Evolutionary conservation across 2,888 invertebrate genomes (phyloP), one percentile per base, ranked within the genome.

Genomic region (Cremastinae sp.): DNA sequence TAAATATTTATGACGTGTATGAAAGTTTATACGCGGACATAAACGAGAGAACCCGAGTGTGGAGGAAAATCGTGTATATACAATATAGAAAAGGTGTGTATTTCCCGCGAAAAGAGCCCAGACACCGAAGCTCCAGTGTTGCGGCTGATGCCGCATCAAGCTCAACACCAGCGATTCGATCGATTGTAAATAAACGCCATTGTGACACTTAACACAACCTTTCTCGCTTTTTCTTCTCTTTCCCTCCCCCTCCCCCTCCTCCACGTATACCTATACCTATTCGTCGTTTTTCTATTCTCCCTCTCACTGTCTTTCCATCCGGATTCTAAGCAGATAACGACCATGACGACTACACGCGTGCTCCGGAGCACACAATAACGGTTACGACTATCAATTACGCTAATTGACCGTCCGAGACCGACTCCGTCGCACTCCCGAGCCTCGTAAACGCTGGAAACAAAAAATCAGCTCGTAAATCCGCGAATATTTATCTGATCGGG

Each of bases 161-260:
- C 75, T 51, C 58, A 68, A n/a, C n/a, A n/a, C n/a, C 74, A 43
- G 43, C 68, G 45, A 68, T 62, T 59, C 75, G 75, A 75, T 78
- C 73, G 65, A 62, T 71, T 75, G 75, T 79, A 75, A 79, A 79
- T 75, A 75, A 77, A 78, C 72, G 72, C 70, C 64, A 77, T 79
- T 79, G 77, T 79, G 64, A 73, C 53, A 66, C 66, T 62, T 49
- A 10, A 58, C 41, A 45, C 62, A 64, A 68, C 16, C 12, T 18
- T 41, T 8, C 16, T 7, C 22, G 10, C 22, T 22, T 51, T 3
- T 51, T 38, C 36, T 49, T 38, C 18, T 38, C 36, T 51, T 20
- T 51, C 62, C 49, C 34, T 34, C 47, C 47, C 61, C 10, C 47
- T 61, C 47, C 20, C 51, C n/a, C 2, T 9, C 2, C 8, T 1